Base-by-base conservation (phyloP, 2,888 invertebrate genomes). In the Chrysolina americana region DNA sequence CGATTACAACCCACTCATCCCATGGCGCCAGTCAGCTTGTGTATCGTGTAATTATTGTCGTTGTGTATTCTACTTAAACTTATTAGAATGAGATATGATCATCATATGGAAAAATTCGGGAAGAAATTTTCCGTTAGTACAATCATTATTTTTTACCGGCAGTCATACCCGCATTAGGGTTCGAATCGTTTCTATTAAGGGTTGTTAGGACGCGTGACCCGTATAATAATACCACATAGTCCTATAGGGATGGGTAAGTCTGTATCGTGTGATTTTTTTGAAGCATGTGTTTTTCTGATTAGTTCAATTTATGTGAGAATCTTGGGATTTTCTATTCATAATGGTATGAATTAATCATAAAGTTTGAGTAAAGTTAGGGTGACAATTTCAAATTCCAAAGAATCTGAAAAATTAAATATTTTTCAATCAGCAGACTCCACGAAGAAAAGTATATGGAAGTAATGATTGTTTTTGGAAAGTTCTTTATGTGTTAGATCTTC, bases 131-230 rank as follows among this genome's bases (percentile, higher is more conserved):
- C 53, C 21, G 21, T 53, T 53, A 21, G 2, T 21, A 21, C 36
- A 8, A 8, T 36, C 36, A 36, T 36, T 36, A 21, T 53, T 53
- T 11, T 53, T 13, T 13, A 50, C 48, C 50, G 23, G 74, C 72
- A 75, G 73, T 79, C 75, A 62, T 68, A 65, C 81, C 81, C 81
- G 80, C 79, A 81, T 80, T 64, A 74, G 77, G 78, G 56, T 68
- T 75, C 69, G 73, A 75, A 72, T 68, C 68, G 69, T 71, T 71
- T 71, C 74, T 70, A 74, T 74, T 74, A 78, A 76, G 79, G 81
- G 79, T 75, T 78, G 77, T 73, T 74, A 36, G 68, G 70, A 73
- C 79, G 79, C 80, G 80, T 81, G 80, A 81, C 81, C 81, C 81
- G 80, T 81, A 81, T 81, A 70, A 75, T 17, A 28, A 3, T 64